Evolutionary conservation across 2,888 invertebrate genomes (phyloP), one percentile per base, ranked within the genome.

Genomic region (Melikaiella ostensackeni): DNA sequence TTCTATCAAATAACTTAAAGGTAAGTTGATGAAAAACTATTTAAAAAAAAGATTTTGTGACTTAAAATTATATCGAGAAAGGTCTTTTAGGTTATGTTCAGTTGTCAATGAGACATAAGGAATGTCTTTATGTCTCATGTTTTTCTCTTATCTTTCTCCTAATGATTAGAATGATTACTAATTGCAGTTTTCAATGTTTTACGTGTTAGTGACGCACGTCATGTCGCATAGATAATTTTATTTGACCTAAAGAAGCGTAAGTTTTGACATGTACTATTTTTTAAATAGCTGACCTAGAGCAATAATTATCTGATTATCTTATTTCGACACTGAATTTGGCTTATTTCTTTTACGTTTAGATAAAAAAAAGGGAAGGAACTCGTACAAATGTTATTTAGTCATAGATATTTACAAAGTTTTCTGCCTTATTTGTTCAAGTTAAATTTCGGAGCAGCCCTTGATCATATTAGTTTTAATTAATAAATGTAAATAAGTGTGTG

Each of bases 151-250:
- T 42, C 42, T 38, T 50, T 59, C 16, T 50, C 7, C 7, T n/a
- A 50, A 50, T 50, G n/a, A 7, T n/a, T n/a, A 27, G 7, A 50
- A 19, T 75, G 33, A 75, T 75, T 76, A 46, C 38, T 46, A 11
- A 70, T 75, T 77, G 42, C 16, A 74, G 19, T 57, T 76, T 50
- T 33, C 73, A 16, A 62, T 24, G 42, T 5, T 38, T 64, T 42
- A 38, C 13, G 42, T 42, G 27, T 46, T 42, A 42, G 64, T 64
- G 24, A 24, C 24, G 13, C 19, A 19, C 64, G 38, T 64, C 64
- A 64, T 64, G 24, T 42, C 24, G 16, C 24, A n/a, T 42, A 64
- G 42, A 42, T 42, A 42, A 66, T 42, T 66, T 66, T 46, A 30
- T 27, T 46, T 66, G 24, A 19, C 66, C 27, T 42, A 2, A 46